Evolutionary conservation across 2,888 invertebrate genomes (phyloP).

Genomic region (Heliconius charithonia): DNA sequence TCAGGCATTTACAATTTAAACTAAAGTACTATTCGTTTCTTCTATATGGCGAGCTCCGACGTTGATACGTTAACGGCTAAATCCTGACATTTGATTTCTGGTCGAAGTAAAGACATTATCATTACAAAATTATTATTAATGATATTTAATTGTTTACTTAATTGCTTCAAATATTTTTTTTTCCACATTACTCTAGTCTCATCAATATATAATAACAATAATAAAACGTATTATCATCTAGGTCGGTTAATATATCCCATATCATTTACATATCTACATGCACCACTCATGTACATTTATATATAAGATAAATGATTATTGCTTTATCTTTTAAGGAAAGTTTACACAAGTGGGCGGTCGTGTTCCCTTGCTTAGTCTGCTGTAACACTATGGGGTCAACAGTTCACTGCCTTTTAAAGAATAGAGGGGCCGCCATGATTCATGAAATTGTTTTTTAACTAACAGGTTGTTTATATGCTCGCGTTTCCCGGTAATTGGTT

Average conservation of each 20-base stretch:
- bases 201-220: background rate
- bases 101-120: background rate
- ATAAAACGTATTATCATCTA: background rate
- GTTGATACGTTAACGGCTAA: no score
- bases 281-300: background rate
- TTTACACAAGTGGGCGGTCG: constrained; percentile 74
- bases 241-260: background rate
- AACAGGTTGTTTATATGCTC: constrained; percentile 66
- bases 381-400: constrained; percentile 69
- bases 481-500: constrained; percentile 65
- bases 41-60: background rate
- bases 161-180: background rate
- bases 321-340: constrained; percentile 48
- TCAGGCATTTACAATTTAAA: background rate
- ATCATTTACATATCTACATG: background rate
- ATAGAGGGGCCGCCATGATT: constrained; percentile 68
- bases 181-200: background rate
- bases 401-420: constrained; percentile 56
- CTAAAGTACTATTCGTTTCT: background rate
- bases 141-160: background rate
- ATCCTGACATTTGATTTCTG: background rate
- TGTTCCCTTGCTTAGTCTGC: constrained; percentile 72
- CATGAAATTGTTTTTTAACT: constrained; percentile 65
- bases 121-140: background rate
- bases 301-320: constrained; percentile 34